These are phyloP conservation scores for Heliconius charithonia DNA, from an alignment of 2,888 invertebrate genomes.

Conservation along the genomic window DNA sequence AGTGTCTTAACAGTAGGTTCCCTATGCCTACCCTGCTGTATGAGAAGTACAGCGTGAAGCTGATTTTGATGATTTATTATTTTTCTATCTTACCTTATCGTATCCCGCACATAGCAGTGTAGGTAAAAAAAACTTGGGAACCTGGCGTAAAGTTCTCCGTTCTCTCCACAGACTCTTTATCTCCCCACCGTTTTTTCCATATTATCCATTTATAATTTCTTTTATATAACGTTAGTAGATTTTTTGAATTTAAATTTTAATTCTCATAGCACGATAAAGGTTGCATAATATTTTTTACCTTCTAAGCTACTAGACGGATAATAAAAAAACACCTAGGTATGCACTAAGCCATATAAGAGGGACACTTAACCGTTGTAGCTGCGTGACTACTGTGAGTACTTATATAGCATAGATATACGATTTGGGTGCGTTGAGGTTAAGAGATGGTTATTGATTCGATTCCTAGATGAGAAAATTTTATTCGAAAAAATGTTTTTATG, in stretches of 20 bases:
- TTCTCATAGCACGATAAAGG: too few relatives aligned
- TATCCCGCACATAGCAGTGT: too few relatives aligned
- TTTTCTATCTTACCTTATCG: too few relatives aligned
- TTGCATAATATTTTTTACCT: background rate
- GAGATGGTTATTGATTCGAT: background rate
- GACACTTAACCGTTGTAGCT: background rate
- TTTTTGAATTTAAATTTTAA: too few relatives aligned
- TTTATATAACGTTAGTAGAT: too few relatives aligned
- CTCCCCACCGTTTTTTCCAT: too few relatives aligned
- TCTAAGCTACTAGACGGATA: background rate
- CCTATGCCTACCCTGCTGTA: background rate
- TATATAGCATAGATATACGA: background rate
- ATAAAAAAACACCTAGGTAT: background rate
- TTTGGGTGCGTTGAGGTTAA: background rate
- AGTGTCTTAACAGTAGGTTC: background rate
- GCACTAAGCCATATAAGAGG: background rate
- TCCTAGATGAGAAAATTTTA: background rate
- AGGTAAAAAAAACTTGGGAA: too few relatives aligned
- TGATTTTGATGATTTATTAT: too few relatives aligned
- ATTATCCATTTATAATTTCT: too few relatives aligned
- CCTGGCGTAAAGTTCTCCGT: too few relatives aligned
- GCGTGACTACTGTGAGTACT: background rate
- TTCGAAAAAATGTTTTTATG: too few relatives aligned
- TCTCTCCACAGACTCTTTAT: too few relatives aligned
- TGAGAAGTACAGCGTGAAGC: background rate